A percentile compares a stretch with the other conserved stretches of the same genome.
phyloP scores from a whole-genome alignment of 2,797 vertebrate genomes.

The Astyanax mexicanus region DNA sequence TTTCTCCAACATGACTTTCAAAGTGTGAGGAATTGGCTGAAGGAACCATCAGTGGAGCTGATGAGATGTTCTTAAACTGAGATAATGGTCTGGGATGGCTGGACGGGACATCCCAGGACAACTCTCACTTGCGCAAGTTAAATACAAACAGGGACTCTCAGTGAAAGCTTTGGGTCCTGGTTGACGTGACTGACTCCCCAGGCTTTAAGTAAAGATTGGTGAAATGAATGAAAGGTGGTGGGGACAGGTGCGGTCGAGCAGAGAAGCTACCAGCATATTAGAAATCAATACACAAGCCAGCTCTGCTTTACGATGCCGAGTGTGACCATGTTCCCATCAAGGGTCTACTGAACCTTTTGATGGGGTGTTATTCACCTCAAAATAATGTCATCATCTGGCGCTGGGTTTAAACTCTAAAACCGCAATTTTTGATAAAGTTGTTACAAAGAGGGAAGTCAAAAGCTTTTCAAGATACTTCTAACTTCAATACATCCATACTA shows the following conservation, averaged over 20 bases:
- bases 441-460: too few relatives aligned
- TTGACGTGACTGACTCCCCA: slow-evolving; percentile 52
- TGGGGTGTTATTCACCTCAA: slow-evolving; percentile 51
- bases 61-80: slow-evolving; percentile 68
- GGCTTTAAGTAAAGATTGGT: slow-evolving; percentile 31
- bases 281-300: slow-evolving; percentile 53
- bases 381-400: slow-evolving; percentile 1
- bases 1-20: slow-evolving; percentile 64
- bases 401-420: neutral
- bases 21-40: slow-evolving; percentile 64
- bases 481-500: too few relatives aligned
- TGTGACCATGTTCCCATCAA: slow-evolving; percentile 13
- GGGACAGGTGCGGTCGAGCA: slow-evolving; percentile 47
- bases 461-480: too few relatives aligned
- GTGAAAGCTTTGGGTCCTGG: slow-evolving; percentile 41
- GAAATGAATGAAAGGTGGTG: slow-evolving; percentile 35
- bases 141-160: slow-evolving; percentile 47
- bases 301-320: slow-evolving; percentile 42
- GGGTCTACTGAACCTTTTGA: slow-evolving; percentile 28
- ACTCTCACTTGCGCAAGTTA: slow-evolving; percentile 60
- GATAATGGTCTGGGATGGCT: slow-evolving; percentile 68
- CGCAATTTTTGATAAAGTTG: neutral
- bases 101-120: slow-evolving; percentile 54
- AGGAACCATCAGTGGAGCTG: slow-evolving; percentile 63
- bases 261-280: slow-evolving; percentile 38